These are phyloP conservation scores for Zaprionus ornatus DNA, from an alignment of 1,140 invertebrate genomes.

Conservation along the genomic window DNA sequence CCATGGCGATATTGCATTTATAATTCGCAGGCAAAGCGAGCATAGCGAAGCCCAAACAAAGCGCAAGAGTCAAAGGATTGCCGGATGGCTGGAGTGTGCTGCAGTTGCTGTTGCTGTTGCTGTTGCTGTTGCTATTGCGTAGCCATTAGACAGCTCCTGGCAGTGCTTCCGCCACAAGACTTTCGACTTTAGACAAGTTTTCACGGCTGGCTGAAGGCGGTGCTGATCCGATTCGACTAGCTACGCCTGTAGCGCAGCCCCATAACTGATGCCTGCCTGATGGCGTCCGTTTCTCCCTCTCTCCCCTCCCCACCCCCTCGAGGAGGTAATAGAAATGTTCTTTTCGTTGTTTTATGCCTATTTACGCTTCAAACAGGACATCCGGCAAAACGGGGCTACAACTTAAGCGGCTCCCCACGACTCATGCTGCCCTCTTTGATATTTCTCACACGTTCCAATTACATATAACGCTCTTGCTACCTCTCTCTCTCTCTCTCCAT, in stretches of 20 bases:
- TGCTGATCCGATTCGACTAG: conserved; percentile 8
- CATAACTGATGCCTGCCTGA: conserved; percentile 2
- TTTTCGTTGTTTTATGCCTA: conserved; percentile 82
- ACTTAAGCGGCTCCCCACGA: conserved; percentile 55
- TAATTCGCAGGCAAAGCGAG: conserved; percentile 22
- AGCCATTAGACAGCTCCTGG: conserved; percentile 79
- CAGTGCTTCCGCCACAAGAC: conserved; percentile 64
- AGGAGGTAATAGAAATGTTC: conserved; percentile 79
- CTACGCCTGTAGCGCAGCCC: neutral
- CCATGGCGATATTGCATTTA: conserved; percentile 69
- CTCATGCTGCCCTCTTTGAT: conserved; percentile 57
- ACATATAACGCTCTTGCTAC: conserved; percentile 51
- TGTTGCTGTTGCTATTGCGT: conserved; percentile 52
- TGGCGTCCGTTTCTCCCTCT: neutral
- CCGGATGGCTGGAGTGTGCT: conserved; percentile 47
- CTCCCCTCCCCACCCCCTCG: neutral
- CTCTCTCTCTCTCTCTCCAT: neutral
- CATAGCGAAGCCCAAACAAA: neutral
- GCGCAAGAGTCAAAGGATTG: conserved; percentile 56
- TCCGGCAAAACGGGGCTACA: conserved; percentile 75
- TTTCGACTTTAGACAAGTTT: conserved; percentile 73
- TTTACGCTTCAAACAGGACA: conserved; percentile 80
- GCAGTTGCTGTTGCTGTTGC: conserved; percentile 17
- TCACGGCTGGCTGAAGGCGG: conserved; percentile 60
- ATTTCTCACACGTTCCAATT: conserved; percentile 84